Conservation (phyloP, 2,113 vertebrate genomes). For the Dissostichus mawsoni region DNA sequence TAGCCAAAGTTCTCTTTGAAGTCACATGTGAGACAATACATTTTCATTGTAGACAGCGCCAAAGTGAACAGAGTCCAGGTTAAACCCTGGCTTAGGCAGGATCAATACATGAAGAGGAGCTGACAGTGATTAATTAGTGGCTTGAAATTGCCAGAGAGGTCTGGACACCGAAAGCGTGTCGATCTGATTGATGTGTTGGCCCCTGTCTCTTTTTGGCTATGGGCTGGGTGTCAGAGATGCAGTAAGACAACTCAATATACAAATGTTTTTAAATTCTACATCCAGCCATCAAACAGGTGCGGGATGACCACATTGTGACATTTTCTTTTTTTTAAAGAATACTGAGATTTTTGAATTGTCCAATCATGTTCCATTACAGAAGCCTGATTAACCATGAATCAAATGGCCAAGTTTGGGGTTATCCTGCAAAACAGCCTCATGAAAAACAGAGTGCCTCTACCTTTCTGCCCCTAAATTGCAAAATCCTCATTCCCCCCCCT, state of each 20-base stretch:
- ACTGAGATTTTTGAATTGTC: background rate
- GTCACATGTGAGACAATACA: conserved; percentile 18
- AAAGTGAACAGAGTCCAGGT: conserved; percentile 38
- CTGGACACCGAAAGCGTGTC: conserved; percentile 43
- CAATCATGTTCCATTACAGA: conserved; percentile 1
- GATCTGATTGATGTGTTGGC: conserved; percentile 58
- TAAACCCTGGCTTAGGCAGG: conserved; percentile 38
- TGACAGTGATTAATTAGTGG: conserved; percentile 48
- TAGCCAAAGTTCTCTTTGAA: conserved; percentile 27
- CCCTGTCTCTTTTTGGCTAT: conserved; percentile 25
- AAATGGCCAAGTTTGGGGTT: background rate
- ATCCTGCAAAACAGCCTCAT: conserved; percentile 1
- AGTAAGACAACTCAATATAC: conserved; percentile 18
- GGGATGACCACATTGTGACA: background rate
- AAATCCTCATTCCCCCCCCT: conserved; percentile 4
- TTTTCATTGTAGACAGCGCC: conserved; percentile 23
- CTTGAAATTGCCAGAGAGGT: conserved; percentile 47
- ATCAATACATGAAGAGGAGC: conserved; percentile 51
- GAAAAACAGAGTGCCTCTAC: background rate
- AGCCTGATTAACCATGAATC: conserved; percentile 4
- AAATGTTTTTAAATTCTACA: conserved; percentile 19
- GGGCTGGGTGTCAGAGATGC: conserved; percentile 20
- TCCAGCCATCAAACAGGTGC: background rate
- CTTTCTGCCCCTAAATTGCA: conserved; percentile 8
- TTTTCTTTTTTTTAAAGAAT: background rate